Evolutionary conservation across 2,888 invertebrate genomes (phyloP).

Genomic region (Rhagonycha lutea): DNA sequence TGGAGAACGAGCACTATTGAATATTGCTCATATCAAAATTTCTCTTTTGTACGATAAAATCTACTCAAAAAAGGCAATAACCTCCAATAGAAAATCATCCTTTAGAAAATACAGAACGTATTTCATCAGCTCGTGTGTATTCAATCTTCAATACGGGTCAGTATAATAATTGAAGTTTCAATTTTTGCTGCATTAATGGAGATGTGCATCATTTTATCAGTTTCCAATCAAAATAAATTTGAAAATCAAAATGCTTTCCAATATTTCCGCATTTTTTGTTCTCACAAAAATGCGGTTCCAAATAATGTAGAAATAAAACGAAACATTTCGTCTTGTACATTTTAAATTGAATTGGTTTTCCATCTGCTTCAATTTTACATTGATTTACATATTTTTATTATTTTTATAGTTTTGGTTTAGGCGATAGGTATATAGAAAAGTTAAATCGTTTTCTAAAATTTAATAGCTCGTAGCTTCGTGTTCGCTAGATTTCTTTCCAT

Average conservation of each 20-base stretch:
- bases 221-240: neutral
- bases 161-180: neutral
- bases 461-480: neutral
- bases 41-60: neutral
- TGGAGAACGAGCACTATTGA: neutral
- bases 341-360: neutral
- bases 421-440: neutral
- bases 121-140: neutral
- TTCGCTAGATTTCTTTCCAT: neutral
- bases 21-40: neutral
- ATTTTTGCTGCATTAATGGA: neutral
- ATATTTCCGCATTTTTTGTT: neutral
- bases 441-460: neutral
- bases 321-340: neutral
- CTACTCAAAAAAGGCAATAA: neutral
- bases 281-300: neutral
- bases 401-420: neutral
- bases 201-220: neutral
- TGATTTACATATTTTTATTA: neutral
- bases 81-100: neutral
- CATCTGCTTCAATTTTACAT: neutral
- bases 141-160: neutral
- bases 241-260: neutral
- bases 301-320: neutral
- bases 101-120: neutral